These are phyloP conservation scores for Montipora foliosa DNA, from an alignment of 64 coral and sea anemone genomes.

Conservation along the genomic window DNA sequence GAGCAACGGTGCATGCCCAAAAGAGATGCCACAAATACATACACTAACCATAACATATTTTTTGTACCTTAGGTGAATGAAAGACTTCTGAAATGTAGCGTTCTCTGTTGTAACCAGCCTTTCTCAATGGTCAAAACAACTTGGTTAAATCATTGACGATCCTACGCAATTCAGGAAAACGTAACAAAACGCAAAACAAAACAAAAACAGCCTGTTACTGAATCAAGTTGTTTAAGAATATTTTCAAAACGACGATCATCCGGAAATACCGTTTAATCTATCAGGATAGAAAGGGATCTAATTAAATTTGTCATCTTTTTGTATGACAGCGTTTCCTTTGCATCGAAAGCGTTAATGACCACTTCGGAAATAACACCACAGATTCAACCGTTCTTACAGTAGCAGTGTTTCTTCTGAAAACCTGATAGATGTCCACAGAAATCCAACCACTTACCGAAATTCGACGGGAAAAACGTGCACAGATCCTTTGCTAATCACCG, in stretches of 20 bases:
- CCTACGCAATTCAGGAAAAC: conserved; percentile 16
- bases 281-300: conserved; percentile 17
- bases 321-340: conserved; percentile 5
- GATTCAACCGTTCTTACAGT: neutral
- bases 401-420: neutral
- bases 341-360: neutral
- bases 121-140: neutral
- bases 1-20: conserved; percentile 12
- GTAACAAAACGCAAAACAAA: neutral
- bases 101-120: neutral
- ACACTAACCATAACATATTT: neutral
- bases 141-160: conserved; percentile 29
- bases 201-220: neutral
- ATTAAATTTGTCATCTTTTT: conserved; percentile 9
- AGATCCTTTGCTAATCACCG: neutral
- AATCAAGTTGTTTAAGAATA: neutral
- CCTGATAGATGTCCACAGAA: neutral
- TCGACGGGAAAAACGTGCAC: neutral
- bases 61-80: neutral
- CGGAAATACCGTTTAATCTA: conserved; percentile 31
- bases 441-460: conserved; percentile 10
- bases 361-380: neutral
- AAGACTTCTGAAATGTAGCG: conserved; percentile 8
- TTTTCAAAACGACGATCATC: neutral
- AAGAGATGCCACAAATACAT: neutral